Conservation (phyloP, 30 jellyfish, hydroid and myxozoan genomes). For the Morbakka virulenta region DNA sequence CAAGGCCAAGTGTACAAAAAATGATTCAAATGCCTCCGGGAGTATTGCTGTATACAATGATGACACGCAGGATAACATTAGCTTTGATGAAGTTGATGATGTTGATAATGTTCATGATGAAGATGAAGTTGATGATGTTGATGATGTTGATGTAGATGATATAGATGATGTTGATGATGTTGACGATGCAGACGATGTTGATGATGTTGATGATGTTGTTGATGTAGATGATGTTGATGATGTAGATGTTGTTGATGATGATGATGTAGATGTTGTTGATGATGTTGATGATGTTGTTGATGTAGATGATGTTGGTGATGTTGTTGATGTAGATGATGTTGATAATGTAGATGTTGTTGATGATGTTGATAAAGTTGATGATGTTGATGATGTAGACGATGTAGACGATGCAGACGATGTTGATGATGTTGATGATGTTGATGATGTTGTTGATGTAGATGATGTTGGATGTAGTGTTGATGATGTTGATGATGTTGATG, state of each 20-base stretch:
- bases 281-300: conserved; percentile 6
- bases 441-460: conserved; percentile 9
- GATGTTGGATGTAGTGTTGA: conserved; percentile 12
- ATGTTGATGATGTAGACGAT: conserved; percentile 1
- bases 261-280: no score
- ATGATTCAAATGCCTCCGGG: no score
- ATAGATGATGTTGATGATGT: conserved; percentile 51
- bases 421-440: conserved; percentile 14
- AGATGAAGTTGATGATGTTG: conserved; percentile 67
- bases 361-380: conserved; percentile 19
- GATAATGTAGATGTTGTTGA: not conserved
- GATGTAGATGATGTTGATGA: conserved; percentile 40
- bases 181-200: conserved; percentile 57
- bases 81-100: conserved; percentile 31
- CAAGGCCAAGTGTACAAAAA: not conserved
- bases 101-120: conserved; percentile 20
- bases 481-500: not conserved
- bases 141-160: conserved; percentile 55
- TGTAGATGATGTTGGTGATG: not conserved
- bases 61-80: no score
- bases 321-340: conserved; percentile 14
- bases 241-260: not conserved
- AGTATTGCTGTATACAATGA: no score
- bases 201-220: conserved; percentile 45
- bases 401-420: not conserved